Percentiles rank a stretch among this genome's conserved stretches.
phyloP scores from a whole-genome alignment of 2,888 invertebrate genomes.

The Ormyrus pomaceus region DNA sequence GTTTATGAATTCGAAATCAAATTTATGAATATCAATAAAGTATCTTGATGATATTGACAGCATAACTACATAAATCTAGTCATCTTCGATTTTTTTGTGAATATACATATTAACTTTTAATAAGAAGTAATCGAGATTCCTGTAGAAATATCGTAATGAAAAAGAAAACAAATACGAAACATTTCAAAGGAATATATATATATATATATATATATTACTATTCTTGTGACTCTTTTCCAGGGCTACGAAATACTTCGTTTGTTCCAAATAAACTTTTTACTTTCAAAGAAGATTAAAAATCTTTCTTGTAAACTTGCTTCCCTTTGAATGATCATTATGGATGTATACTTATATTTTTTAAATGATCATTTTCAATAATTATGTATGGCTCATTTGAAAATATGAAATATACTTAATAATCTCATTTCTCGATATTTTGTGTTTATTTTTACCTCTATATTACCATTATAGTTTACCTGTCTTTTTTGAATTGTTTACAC shows the following conservation, averaged over 20 bases:
- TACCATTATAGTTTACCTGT: too few species aligned
- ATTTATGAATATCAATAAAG: slow-evolving; percentile 43
- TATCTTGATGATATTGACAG: slow-evolving; percentile 47
- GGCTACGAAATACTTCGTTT: slow-evolving; percentile 51
- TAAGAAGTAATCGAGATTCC: slow-evolving; percentile 37
- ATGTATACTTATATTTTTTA: slow-evolving; percentile 22
- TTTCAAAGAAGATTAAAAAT: slow-evolving; percentile 38
- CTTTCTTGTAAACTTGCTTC: slow-evolving; percentile 37
- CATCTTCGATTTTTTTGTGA: slow-evolving; percentile 50
- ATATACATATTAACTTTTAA: slow-evolving; percentile 40
- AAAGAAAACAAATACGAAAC: slow-evolving; percentile 15
- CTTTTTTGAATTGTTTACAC: neutral
- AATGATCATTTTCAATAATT: slow-evolving; percentile 46
- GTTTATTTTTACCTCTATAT: slow-evolving; percentile 45
- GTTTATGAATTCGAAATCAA: slow-evolving; percentile 47
- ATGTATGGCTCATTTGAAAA: slow-evolving; percentile 48
- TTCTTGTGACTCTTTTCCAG: slow-evolving; percentile 33
- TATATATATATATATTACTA: neutral
- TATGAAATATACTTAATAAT: slow-evolving; percentile 53
- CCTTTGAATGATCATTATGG: too few species aligned
- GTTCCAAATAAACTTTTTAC: slow-evolving; percentile 42
- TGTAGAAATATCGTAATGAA: slow-evolving; percentile 29
- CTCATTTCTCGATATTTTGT: slow-evolving; percentile 44
- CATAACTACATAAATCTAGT: slow-evolving; percentile 52
- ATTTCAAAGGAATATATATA: slow-evolving; percentile 30